Base-by-base conservation (phyloP, 35 echinoderm and acorn worm species). In the Diadema setosum region DNA sequence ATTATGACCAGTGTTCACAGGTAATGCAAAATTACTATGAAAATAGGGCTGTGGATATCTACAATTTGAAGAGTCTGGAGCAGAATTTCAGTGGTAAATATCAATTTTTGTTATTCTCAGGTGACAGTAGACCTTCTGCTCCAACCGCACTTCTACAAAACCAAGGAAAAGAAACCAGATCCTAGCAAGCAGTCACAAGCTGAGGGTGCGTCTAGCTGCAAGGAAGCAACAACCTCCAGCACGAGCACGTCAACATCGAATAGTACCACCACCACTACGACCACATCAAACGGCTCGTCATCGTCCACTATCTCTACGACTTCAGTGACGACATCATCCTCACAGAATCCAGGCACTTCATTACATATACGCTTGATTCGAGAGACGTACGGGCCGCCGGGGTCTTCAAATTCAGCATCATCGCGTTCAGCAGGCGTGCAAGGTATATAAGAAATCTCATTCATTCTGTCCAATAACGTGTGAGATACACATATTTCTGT, bases 141-240 rank as follows among this genome's bases (percentile, higher is more conserved):
- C 44, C 73, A 78, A 41, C 73, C 73, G 12, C 73, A 78, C 73
- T 78, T 78, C 73, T 78, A 78, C 73, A 78, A 78, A 41, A 67
- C 18, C 30, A 67, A 67, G 21, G 25, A 67, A 34, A 67, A 67
- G 63, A 67, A 67, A 67, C 6, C 4, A 12, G 25, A 33, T 11
- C 14, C 30, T 15, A 67, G 24, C n/a, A 29, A 67, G 9, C 27
- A 67, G 37, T 67, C 63, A 33, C 30, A 67, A 67, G 63, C 25
- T 29, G 63, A 67, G 20, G 30, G 30, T 15, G 11, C 27, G 14
- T 67, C 63, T 33, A 67, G 63, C n/a, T n/a, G n/a, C 18, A 34
- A 67, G 27, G 37, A 16, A 33, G 27, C 27, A 67, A 34, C 25
- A 65, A 65, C 61, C 14, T 67, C 63, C 37, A 67, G 27, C 63